Base-by-base conservation (phyloP, 2,888 invertebrate species). In the Callimorpha dominula region DNA sequence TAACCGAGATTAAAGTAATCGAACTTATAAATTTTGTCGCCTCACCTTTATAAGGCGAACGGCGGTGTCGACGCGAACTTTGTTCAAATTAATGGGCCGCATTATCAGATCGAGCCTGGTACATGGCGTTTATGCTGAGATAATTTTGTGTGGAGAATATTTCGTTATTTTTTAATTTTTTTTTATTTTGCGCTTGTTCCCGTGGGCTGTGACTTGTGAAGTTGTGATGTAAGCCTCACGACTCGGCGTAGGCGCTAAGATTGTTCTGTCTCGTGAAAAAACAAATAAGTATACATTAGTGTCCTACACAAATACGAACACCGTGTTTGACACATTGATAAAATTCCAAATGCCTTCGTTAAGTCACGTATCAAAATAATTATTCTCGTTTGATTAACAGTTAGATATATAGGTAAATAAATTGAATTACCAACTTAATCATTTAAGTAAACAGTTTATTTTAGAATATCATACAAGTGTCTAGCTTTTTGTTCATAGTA, bases 11-110 rank as follows among this genome's bases (percentile, higher is more conserved):
- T 95, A 95, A 95, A 95, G 94, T 95, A 95, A 95, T 95, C 95
- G 95, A 95, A 95, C 95, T 95, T 95, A 95, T 95, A 95, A 95
- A 95, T 95, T 95, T 95, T 95, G 95, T 95, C 95, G 94, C 91
- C 94, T 95, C 95, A 95, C 94, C 95, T 95, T 92, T 95, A 94
- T 94, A 95, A 92, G 94, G 94, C 90, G 92, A 90, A 90, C 90
- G 92, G 92, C 92, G 92, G 90, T 93, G 95, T 94, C 94, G 95
- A 95, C 95, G 95, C 94, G 92, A 94, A 95, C 95, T 95, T 94
- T 93, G 94, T 93, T 93, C 93, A 94, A 95, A 95, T 95, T 95
- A 95, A 95, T 95, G 95, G 94, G 89, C 86, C 90, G 88, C 95
- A 95, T 95, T 95, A 95, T 95, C 95, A 93, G 95, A 95, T 95